Evolutionary conservation across 2,888 invertebrate species (phyloP).

Genomic region (Limnephilus marmoratus): DNA sequence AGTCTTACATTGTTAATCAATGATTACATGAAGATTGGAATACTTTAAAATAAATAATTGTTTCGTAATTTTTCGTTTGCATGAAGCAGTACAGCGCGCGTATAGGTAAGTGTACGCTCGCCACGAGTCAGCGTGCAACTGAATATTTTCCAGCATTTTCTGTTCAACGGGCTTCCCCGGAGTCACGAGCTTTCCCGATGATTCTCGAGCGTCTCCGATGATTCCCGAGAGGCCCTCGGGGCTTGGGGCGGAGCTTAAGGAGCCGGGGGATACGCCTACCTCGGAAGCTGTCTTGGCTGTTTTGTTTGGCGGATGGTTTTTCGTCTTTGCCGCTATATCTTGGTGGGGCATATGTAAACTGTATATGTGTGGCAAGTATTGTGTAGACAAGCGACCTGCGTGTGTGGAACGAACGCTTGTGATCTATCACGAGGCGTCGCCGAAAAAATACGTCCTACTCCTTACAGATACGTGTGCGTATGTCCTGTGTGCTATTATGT

Average conservation of each 20-base stretch:
- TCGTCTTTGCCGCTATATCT: slow-evolving; percentile 62
- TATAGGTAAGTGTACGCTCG: slow-evolving; percentile 5
- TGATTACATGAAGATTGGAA: background rate
- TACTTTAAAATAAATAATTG: background rate
- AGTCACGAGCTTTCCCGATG: slow-evolving; percentile 49
- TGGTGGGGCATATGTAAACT: slow-evolving; percentile 55
- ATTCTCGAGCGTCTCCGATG: slow-evolving; percentile 54
- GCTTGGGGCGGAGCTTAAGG: slow-evolving; percentile 60
- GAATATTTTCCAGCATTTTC: slow-evolving; percentile 58
- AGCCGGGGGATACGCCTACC: slow-evolving; percentile 60
- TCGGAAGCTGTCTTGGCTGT: slow-evolving; percentile 62
- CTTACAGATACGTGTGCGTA: background rate
- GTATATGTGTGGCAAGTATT: slow-evolving; percentile 54
- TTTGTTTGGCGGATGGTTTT: slow-evolving; percentile 66
- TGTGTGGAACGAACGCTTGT: slow-evolving; percentile 47
- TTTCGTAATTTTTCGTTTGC: slow-evolving; percentile 2
- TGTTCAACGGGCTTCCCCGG: slow-evolving; percentile 54
- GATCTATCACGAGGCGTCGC: slow-evolving; percentile 58
- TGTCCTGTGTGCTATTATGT: background rate
- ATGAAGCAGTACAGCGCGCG: background rate
- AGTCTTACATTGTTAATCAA: background rate
- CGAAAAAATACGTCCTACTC: slow-evolving; percentile 43
- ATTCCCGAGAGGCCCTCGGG: slow-evolving; percentile 56
- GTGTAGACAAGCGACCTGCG: slow-evolving; percentile 52
- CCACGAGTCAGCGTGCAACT: slow-evolving; percentile 62